Conservation (phyloP, 1,140 invertebrate species). For the Drosophila azteca region DNA sequence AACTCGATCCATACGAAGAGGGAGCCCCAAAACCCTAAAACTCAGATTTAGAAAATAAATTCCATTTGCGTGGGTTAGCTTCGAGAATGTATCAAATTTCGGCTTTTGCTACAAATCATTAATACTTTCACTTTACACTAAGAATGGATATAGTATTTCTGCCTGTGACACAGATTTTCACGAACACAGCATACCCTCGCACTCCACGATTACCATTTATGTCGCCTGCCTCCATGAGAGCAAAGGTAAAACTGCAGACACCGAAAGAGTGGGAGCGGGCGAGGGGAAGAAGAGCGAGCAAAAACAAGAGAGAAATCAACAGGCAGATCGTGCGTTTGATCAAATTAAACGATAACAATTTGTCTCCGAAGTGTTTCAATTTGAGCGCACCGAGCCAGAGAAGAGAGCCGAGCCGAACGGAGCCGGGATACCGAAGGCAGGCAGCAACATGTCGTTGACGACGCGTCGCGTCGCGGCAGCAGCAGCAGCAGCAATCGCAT, state of each 20-base stretch:
- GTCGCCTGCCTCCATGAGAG: slow-evolving; percentile 54
- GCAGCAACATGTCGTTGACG: slow-evolving; percentile 67
- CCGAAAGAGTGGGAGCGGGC: background rate
- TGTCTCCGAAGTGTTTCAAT: slow-evolving; percentile 83
- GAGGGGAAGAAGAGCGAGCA: background rate
- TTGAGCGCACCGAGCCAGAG: slow-evolving; percentile 47
- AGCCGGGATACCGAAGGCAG: slow-evolving; percentile 7
- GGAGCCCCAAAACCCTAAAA: too few species aligned
- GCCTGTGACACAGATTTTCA: too few species aligned
- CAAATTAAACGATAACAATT: slow-evolving; percentile 84
- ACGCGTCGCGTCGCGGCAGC: slow-evolving; percentile 4
- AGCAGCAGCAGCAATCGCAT: slow-evolving; percentile 59
- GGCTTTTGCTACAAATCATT: too few species aligned
- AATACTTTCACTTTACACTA: too few species aligned
- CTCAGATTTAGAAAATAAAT: too few species aligned
- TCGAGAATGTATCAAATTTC: too few species aligned
- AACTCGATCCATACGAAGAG: too few species aligned
- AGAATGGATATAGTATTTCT: too few species aligned
- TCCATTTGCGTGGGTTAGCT: too few species aligned
- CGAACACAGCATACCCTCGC: too few species aligned
- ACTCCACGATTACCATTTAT: slow-evolving; percentile 19
- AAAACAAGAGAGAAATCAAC: slow-evolving; percentile 65
- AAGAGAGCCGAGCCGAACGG: too few species aligned
- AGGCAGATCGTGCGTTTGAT: slow-evolving; percentile 82
- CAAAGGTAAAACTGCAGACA: slow-evolving; percentile 3